A percentile compares a stretch with the other conserved stretches of the same genome.
phyloP scores from a whole-genome alignment of 2,888 invertebrate genomes.

The Cheilosia urbana region DNA sequence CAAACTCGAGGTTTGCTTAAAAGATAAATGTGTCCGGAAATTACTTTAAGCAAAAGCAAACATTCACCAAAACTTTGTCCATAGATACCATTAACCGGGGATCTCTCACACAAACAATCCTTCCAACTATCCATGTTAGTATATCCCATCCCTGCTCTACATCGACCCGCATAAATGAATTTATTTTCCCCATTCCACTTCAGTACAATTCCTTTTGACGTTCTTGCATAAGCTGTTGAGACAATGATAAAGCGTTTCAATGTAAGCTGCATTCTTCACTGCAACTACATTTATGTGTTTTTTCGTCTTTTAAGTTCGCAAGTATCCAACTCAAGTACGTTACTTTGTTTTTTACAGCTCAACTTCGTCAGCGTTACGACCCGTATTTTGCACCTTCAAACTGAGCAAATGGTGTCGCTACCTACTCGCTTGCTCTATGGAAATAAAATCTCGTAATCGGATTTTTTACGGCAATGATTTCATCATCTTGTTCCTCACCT shows the following conservation, averaged over 20 bases:
- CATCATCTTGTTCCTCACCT: background rate
- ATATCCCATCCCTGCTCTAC: no score
- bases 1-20: background rate
- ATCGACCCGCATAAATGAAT: no score
- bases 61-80: background rate
- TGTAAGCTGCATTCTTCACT: conserved; percentile 29
- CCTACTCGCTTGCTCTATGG: conserved; percentile 17
- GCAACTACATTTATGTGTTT: background rate
- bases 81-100: background rate
- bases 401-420: conserved; percentile 11
- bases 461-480: conserved; percentile 26
- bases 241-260: conserved; percentile 40
- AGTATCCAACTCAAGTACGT: background rate
- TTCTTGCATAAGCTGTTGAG: conserved; percentile 5
- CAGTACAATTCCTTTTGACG: conserved; percentile 5
- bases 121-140: background rate
- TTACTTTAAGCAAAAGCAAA: background rate
- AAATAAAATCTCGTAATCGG: conserved; percentile 59
- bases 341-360: background rate
- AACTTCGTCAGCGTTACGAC: background rate
- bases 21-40: conserved; percentile 3
- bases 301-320: background rate
- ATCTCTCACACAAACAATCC: background rate
- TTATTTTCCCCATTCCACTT: background rate
- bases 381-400: conserved; percentile 17